Evolutionary conservation across 2,113 vertebrate species (phyloP), one percentile per base, ranked within the genome.

Genomic region (Lynx canadensis): DNA sequence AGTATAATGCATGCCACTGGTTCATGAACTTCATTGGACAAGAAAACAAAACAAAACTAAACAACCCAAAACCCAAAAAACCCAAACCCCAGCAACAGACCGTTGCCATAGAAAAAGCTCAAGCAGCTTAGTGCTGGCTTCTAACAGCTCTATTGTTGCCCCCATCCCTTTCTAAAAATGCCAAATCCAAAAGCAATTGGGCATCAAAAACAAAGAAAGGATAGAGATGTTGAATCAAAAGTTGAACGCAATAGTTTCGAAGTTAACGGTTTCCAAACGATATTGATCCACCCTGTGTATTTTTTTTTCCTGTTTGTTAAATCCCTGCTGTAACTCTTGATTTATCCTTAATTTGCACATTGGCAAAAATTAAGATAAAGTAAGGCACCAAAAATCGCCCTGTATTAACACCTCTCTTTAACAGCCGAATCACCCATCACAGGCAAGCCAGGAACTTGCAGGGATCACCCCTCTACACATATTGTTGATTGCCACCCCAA

Each of bases 101-200:
- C 98, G 99, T 99, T 99, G 98, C 99, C 99, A 99, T 99, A 99
- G 99, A 99, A 99, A 99, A 99, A 99, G 98, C 98, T 89, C 98
- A 98, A 99, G 99, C 99, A 98, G 99, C 99, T 98, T 97, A 99
- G 99, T 98, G 99, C 99, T 99, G 99, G 99, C 99, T 99, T 99
- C 99, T 98, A 99, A 99, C 99, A 99, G 99, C 99, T 99, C 99
- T 98, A 99, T 98, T 98, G 98, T 98, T 98, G 98, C 98, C 98
- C 98, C 97, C 98, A 98, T 98, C 98, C 98, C 98, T 98, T 99
- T 98, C 98, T 93, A 98, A 98, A 98, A 98, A 99, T 97, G 98
- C 98, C 99, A 99, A 99, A 99, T 98, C 98, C 99, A 98, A 98
- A 98, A 99, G 99, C 98, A 98, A 98, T 88, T 96, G 98, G 99